A percentile compares a stretch with the other conserved stretches of the same genome.
Conservation (phyloP, 2,113 vertebrate genomes). For the Dolichotis patagonum region DNA sequence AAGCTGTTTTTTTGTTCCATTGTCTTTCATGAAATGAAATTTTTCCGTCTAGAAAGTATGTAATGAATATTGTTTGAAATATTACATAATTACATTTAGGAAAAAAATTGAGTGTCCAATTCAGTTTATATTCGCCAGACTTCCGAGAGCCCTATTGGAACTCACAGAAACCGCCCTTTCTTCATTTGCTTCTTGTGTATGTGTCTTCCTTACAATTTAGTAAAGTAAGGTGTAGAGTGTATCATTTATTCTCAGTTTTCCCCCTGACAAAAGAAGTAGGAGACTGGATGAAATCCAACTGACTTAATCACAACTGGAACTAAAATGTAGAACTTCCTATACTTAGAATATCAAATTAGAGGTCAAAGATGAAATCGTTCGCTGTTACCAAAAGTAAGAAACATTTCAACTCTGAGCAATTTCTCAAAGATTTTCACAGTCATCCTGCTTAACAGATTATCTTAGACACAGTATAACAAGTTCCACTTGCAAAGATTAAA, state of each 20-base stretch:
- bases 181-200: background rate
- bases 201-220: conserved; percentile 18
- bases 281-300: conserved; percentile 33
- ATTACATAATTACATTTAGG: background rate
- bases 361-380: conserved; percentile 62
- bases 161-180: background rate
- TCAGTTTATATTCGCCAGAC: background rate
- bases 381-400: conserved; percentile 29
- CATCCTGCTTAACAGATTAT: background rate
- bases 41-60: background rate
- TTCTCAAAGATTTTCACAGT: conserved; percentile 8
- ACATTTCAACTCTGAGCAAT: conserved; percentile 45
- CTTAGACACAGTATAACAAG: background rate
- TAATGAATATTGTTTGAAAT: background rate
- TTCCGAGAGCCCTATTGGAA: background rate
- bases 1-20: background rate
- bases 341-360: conserved; percentile 49
- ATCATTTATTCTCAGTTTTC: background rate
- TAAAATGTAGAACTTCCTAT: background rate
- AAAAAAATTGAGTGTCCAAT: background rate
- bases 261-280: conserved; percentile 4
- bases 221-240: background rate
- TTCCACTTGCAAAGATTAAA: background rate
- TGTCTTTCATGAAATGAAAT: background rate
- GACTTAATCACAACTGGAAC: conserved; percentile 9